Evolutionary conservation across 2,888 invertebrate species (phyloP).

Genomic region (Azorinus chamasolen): DNA sequence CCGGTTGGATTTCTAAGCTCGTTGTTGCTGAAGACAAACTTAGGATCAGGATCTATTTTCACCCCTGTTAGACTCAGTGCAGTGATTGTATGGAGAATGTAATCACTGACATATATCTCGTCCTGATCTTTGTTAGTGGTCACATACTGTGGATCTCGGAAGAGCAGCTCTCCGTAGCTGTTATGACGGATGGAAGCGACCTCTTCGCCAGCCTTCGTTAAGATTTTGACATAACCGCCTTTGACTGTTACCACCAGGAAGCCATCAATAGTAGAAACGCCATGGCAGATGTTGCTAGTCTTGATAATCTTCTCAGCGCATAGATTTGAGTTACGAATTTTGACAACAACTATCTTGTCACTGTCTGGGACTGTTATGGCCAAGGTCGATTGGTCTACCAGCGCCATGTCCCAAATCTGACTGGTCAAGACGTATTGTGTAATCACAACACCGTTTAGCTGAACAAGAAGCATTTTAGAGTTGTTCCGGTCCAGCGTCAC

Average conservation of each 20-base stretch:
- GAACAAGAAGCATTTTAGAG: constrained; percentile 52
- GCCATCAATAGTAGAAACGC: constrained; percentile 52
- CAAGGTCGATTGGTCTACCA: constrained; percentile 45
- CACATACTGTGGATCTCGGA: constrained; percentile 59
- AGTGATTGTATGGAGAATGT: constrained; percentile 50
- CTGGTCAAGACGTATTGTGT: constrained; percentile 62
- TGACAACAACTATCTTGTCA: constrained; percentile 58
- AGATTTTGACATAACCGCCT: constrained; percentile 59
- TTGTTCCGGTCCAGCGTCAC: constrained; percentile 60
- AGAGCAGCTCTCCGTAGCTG: constrained; percentile 47
- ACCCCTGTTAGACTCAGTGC: constrained; percentile 46
- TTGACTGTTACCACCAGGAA: constrained; percentile 58
- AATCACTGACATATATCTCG: constrained; percentile 60
- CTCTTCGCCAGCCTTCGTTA: constrained; percentile 60
- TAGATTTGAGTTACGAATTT: constrained; percentile 49
- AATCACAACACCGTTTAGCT: constrained; percentile 46
- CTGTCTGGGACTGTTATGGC: constrained; percentile 61
- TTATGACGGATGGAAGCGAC: constrained; percentile 57
- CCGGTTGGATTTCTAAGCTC: constrained; percentile 61
- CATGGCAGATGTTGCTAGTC: constrained; percentile 57
- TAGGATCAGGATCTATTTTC: constrained; percentile 50
- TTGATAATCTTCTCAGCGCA: constrained; percentile 57
- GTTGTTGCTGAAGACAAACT: constrained; percentile 56
- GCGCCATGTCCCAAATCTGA: constrained; percentile 62
- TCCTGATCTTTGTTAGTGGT: constrained; percentile 53